Base-by-base conservation (phyloP, 2,888 invertebrate genomes). In the Oligia fasciuncula region DNA sequence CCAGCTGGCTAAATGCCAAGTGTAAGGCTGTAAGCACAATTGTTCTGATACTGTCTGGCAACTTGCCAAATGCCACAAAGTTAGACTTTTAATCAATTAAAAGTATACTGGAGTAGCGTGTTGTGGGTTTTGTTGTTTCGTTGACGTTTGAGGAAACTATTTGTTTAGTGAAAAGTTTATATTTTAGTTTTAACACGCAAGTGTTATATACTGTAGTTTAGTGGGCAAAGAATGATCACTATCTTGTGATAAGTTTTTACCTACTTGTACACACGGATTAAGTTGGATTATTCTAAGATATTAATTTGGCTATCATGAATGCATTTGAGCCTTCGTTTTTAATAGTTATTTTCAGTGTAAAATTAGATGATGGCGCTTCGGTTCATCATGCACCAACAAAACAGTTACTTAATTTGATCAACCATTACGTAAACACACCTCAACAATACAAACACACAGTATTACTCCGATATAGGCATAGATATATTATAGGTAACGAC, bases 1-100 rank as follows among this genome's bases (percentile, higher is more conserved):
- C 54, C 75, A 65, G 62, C 86, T 94, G 94, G 94, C 90, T 66
- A 63, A 74, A 62, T 85, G 93, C 94, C 94, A 94, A 91, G 86
- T 80, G 81, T 85, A 90, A 90, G 91, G 90, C 88, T 89, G 89
- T 86, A 84, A 83, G 84, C 87, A 87, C 88, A 82, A 89, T 91
- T 90, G 91, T 91, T 88, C 80, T 86, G 73, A 87, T 46, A 79
- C 79, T 91, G 92, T 78, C 81, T 93, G 93, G 93, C 89, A 66
- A 40, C 17, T 35, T 54, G 92, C 93, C 93, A 92, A 89, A 83
- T 87, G 76, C 80, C 83, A 84, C 85, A 65, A 83, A 81, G 69
- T 76, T 73, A 40, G 66, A 72, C 35, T 85, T 84, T 85, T 77
- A 71, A 79, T 73, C 80, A 79, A 72, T 77, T 81, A 69, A 72